phyloP scores from a whole-genome alignment of 2,888 invertebrate genomes.

The Drosophila suboccidentalis region DNA sequence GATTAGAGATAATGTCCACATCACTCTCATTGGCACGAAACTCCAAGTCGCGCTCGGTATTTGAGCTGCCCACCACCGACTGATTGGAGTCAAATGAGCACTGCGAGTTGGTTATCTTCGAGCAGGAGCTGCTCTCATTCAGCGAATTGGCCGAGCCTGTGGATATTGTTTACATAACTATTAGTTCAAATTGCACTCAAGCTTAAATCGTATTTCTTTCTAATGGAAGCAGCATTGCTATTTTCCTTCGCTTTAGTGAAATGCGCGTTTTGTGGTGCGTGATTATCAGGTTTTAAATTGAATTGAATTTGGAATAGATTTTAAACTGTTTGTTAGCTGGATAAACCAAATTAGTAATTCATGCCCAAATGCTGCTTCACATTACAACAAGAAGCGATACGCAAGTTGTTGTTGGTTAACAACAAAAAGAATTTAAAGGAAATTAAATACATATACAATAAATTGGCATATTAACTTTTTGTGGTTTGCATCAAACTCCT shows the following conservation, averaged over 20 bases:
- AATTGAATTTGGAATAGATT: slow-evolving; percentile 42
- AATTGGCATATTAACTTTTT: slow-evolving; percentile 84
- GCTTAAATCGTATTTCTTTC: slow-evolving; percentile 1
- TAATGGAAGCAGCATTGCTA: slow-evolving; percentile 68
- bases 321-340: slow-evolving; percentile 11
- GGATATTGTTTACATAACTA: not conserved
- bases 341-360: slow-evolving; percentile 17
- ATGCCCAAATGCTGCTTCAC: slow-evolving; percentile 70
- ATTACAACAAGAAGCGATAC: slow-evolving; percentile 51
- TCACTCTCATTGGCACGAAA: slow-evolving; percentile 87
- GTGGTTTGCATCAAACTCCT: slow-evolving; percentile 83
- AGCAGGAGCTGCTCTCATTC: slow-evolving; percentile 85
- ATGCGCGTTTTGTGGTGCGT: slow-evolving; percentile 24
- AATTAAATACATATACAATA: slow-evolving; percentile 43
- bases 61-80: slow-evolving; percentile 85
- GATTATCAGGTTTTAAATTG: slow-evolving; percentile 12
- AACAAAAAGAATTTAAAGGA: slow-evolving; percentile 15
- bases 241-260: slow-evolving; percentile 31
- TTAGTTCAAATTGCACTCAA: not conserved
- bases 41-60: slow-evolving; percentile 82
- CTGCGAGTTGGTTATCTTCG: slow-evolving; percentile 84
- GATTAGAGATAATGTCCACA: slow-evolving; percentile 90
- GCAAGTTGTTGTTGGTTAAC: slow-evolving; percentile 48
- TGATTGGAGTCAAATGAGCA: slow-evolving; percentile 85
- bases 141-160: slow-evolving; percentile 86